These are phyloP conservation scores for Cacoxenus indagator DNA, from an alignment of 2,888 invertebrate genomes.

Conservation along the genomic window DNA sequence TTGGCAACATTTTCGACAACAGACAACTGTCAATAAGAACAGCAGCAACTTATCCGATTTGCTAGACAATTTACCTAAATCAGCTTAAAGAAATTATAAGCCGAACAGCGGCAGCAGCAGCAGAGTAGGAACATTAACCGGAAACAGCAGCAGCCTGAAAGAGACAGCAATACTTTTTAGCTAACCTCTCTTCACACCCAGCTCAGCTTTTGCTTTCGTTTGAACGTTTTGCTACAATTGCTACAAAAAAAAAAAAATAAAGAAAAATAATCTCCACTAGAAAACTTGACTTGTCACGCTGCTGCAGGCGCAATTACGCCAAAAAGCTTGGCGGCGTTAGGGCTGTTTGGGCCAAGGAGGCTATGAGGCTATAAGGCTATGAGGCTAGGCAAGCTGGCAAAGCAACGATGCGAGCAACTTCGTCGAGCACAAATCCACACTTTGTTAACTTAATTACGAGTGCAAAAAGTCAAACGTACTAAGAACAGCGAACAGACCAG, in stretches of 20 bases:
- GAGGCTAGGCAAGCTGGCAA: too few relatives aligned
- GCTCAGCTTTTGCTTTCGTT: background rate
- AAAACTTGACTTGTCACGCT: conserved; percentile 21
- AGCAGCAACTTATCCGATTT: conserved; percentile 53
- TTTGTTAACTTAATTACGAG: conserved; percentile 58
- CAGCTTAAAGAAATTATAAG: conserved; percentile 58
- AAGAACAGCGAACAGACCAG: background rate
- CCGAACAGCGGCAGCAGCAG: background rate
- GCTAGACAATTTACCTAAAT: conserved; percentile 53
- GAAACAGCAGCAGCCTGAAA: too few relatives aligned
- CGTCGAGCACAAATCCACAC: conserved; percentile 48
- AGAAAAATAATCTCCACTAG: background rate
- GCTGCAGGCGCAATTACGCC: conserved; percentile 25
- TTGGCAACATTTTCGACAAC: conserved; percentile 28
- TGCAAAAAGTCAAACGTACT: conserved; percentile 55
- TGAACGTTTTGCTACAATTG: background rate
- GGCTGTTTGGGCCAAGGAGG: background rate
- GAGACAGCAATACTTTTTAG: too few relatives aligned
- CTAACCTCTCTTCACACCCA: background rate
- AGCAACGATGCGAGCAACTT: background rate
- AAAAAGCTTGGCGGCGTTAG: background rate
- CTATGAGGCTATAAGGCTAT: too few relatives aligned
- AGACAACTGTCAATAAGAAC: background rate
- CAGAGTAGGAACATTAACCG: background rate
- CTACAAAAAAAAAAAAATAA: background rate